A percentile compares a stretch with the other conserved stretches of the same genome.
Evolutionary conservation across 2,888 invertebrate genomes (phyloP).

Genomic region (Linnaemya vulpina): DNA sequence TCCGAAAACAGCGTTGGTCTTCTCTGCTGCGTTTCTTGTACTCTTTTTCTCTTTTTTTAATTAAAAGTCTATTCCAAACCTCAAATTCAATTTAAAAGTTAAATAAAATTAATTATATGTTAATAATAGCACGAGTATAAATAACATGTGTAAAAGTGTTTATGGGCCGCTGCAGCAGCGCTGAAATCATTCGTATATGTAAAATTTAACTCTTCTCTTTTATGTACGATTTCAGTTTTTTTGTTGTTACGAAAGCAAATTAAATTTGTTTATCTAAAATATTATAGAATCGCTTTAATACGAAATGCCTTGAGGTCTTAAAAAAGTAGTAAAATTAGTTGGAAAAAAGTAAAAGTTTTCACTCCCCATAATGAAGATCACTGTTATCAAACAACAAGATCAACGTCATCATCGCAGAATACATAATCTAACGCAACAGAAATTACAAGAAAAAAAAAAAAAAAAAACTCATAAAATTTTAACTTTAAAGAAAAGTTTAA

Average conservation of each 20-base stretch:
- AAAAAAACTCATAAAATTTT: neutral
- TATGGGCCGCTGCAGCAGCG: neutral
- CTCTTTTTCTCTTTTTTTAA: no score
- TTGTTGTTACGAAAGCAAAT: constrained; percentile 24
- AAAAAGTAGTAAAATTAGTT: constrained; percentile 6
- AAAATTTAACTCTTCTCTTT: constrained; percentile 3
- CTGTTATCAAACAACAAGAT: neutral
- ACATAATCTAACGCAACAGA: constrained; percentile 27
- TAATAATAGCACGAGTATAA: constrained; percentile 2
- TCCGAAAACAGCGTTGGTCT: no score
- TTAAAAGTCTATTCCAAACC: no score
- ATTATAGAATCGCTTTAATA: constrained; percentile 24
- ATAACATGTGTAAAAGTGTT: neutral
- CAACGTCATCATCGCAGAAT: neutral
- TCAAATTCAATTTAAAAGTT: no score
- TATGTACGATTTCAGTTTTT: constrained; percentile 13
- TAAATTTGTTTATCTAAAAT: constrained; percentile 13
- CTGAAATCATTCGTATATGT: neutral
- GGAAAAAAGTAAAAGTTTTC: constrained; percentile 64
- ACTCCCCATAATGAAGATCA: constrained; percentile 32
- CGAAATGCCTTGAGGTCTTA: constrained; percentile 1
- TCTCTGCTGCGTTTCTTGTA: no score
- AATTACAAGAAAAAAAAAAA: neutral
- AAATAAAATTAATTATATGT: no score
- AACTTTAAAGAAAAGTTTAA: constrained; percentile 16